Evolutionary conservation across 2,797 vertebrate genomes (phyloP), one percentile per base, ranked within the genome.

Genomic region (Dermochelys coriacea): DNA sequence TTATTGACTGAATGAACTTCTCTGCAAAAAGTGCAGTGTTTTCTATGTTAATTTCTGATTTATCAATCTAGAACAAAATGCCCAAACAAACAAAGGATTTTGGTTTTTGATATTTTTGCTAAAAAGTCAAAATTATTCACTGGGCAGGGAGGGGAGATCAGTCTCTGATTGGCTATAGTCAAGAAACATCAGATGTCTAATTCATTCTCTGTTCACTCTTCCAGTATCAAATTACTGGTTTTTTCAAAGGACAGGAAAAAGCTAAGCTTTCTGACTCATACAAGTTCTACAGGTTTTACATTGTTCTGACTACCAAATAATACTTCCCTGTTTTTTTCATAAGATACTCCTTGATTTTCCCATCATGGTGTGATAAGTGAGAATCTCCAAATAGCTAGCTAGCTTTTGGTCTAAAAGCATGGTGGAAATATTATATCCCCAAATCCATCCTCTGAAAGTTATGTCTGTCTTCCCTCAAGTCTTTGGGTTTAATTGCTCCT

Each of bases 361-460:
- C 3, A 82, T 59, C 1, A 1, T 68, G 59, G 85, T 91, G 80
- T 34, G 37, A 93, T 55, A 87, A 88, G 37, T 6, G 51, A 91
- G n/a, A 94, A 77, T 4, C 71, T 94, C 55, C 96, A 31, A 47
- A 4, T n/a, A 61, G 14, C 85, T 88, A 88, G 49, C 37, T 2
- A 64, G 34, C 82, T 47, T 85, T 77, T 31, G 10, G 64, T 86
- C 87, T 86, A 82, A 95, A 95, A 88, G 50, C 15, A 52, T 1
- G 3, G 51, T 82, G 77, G 47, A 89, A 93, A 87, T 78, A 47
- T 18, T 5, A 0, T 78, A 64, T 86, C 82, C 37, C 29, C 80
- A 80, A 91, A 92, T 89, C n/a, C 31, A 87, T 55, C 59, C 68
- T 91, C 85, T 93, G 54, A 87, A 94, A 90, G 59, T 68, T 93